Evolutionary conservation across 2,113 vertebrate species (phyloP).

Genomic region (Himantopus leucocephalus): DNA sequence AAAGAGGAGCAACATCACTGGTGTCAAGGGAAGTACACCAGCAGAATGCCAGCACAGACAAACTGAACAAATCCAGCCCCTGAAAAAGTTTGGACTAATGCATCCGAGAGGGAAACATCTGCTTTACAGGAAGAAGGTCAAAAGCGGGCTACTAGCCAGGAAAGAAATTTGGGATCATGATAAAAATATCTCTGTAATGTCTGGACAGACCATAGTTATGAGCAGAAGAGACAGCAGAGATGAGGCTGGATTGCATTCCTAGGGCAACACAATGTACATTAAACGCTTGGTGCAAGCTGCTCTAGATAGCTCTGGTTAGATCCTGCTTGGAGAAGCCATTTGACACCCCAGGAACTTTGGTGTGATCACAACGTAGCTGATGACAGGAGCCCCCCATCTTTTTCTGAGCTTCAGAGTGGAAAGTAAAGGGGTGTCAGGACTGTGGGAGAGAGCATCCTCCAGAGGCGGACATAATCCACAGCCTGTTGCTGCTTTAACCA

Average conservation of each 20-base stretch:
- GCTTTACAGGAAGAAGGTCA: background rate
- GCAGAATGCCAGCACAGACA: background rate
- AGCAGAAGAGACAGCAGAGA: background rate
- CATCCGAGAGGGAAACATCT: background rate
- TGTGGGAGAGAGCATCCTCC: background rate
- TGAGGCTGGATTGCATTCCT: background rate
- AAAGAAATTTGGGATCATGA: background rate
- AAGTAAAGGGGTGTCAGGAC: background rate
- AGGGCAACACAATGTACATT: background rate
- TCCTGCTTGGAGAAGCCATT: background rate
- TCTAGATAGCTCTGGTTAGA: background rate
- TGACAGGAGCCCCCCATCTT: background rate
- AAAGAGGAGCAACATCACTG: background rate
- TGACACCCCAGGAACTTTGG: background rate
- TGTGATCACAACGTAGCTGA: background rate
- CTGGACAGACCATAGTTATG: background rate
- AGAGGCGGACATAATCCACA: background rate
- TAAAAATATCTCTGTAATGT: conserved; percentile 8
- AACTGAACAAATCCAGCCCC: background rate
- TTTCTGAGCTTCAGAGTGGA: background rate
- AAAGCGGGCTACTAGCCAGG: background rate
- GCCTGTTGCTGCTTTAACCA: no score
- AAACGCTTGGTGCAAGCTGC: background rate
- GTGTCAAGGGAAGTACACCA: background rate
- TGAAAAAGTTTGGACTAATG: background rate